Evolutionary conservation across 2,113 vertebrate genomes (phyloP).

Genomic region (Ophthalmolycus amberensis): DNA sequence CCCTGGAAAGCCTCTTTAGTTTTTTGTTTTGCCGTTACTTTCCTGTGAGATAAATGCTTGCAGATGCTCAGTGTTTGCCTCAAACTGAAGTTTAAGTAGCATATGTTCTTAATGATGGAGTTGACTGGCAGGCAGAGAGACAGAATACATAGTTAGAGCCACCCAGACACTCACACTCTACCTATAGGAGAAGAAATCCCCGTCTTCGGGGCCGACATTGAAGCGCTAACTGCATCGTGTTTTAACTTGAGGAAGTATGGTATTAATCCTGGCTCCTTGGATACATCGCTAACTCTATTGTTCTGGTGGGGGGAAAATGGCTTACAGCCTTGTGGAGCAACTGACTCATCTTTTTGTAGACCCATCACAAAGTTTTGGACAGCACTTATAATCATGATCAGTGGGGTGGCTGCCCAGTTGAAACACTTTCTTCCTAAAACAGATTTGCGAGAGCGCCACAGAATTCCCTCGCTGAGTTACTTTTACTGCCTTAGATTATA

Average conservation of each 20-base stretch:
- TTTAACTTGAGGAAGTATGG: constrained; percentile 49
- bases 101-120: constrained; percentile 46
- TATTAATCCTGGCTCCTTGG: constrained; percentile 54
- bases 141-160: constrained; percentile 18
- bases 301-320: constrained; percentile 59
- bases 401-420: constrained; percentile 54
- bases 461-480: constrained; percentile 60
- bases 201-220: background rate
- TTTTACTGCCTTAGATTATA: constrained; percentile 55
- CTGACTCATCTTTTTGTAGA: constrained; percentile 75
- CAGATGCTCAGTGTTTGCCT: constrained; percentile 73
- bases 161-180: background rate
- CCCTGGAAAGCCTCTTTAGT: constrained; percentile 50
- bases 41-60: constrained; percentile 65
- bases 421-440: constrained; percentile 73
- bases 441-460: constrained; percentile 53
- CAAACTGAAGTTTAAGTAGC: constrained; percentile 58
- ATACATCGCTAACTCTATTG: constrained; percentile 32
- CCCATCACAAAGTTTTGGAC: constrained; percentile 63
- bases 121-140: constrained; percentile 8
- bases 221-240: constrained; percentile 31
- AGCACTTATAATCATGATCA: constrained; percentile 58
- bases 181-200: constrained; percentile 16
- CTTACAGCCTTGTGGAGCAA: constrained; percentile 65
- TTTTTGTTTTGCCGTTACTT: constrained; percentile 54